phyloP scores from a whole-genome alignment of 2,113 vertebrate species.

The Sitta europaea region DNA sequence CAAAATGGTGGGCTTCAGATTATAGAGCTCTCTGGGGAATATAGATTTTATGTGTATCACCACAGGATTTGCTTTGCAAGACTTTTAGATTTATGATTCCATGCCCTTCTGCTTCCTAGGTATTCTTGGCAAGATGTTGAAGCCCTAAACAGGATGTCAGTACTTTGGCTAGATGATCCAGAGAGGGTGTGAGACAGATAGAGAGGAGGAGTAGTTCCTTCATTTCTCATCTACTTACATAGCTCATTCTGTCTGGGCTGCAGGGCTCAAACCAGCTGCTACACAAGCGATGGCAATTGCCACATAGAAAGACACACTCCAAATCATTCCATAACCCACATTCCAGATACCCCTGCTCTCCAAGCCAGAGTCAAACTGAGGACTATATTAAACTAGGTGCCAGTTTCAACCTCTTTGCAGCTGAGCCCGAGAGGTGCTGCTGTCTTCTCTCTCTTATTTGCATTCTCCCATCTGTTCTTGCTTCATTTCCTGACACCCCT shows the following conservation, averaged over 20 bases:
- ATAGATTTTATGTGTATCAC: background rate
- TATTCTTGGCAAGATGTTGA: conserved; percentile 20
- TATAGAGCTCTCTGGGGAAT: background rate
- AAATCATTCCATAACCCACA: background rate
- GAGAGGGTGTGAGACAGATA: conserved; percentile 43
- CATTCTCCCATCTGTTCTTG: conserved; percentile 49
- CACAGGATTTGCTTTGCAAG: conserved; percentile 12
- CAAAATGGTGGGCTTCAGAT: background rate
- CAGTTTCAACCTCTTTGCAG: conserved; percentile 1
- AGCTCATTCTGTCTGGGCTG: background rate
- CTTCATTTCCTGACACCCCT: conserved; percentile 35
- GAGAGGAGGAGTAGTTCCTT: background rate
- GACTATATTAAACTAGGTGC: background rate
- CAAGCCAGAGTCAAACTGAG: background rate
- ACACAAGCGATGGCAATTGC: background rate
- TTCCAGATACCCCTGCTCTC: background rate
- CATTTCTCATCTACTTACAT: background rate
- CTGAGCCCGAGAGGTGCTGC: conserved; percentile 16
- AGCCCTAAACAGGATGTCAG: background rate
- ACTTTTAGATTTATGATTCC: background rate
- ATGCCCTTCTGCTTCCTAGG: conserved; percentile 42
- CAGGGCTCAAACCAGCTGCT: background rate
- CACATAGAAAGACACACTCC: background rate
- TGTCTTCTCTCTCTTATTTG: conserved; percentile 32
- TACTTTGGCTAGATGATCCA: conserved; percentile 15